Percentiles rank a stretch among this genome's conserved stretches.
These are phyloP conservation scores for Selene dorsalis DNA, from an alignment of 2,797 vertebrate species.

Conservation along the genomic window DNA sequence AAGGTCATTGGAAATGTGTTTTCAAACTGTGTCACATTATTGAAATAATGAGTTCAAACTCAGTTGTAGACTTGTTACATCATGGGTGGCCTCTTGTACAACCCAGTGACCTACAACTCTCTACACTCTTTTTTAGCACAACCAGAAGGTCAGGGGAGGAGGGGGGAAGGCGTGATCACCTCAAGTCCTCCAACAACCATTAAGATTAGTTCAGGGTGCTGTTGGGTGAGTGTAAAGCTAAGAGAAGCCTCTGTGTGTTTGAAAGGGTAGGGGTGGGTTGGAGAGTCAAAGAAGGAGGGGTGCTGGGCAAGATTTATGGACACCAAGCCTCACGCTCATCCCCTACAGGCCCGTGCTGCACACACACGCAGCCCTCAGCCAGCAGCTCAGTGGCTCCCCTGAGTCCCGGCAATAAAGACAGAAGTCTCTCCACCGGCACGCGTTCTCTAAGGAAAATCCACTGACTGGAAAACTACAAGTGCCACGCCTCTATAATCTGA, in stretches of 20 bases:
- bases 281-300: slow-evolving; percentile 65
- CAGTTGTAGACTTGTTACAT: slow-evolving; percentile 15
- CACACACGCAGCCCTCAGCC: slow-evolving; percentile 58
- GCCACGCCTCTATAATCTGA: slow-evolving; percentile 62
- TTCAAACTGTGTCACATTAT: not conserved
- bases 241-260: slow-evolving; percentile 62
- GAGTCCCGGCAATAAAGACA: slow-evolving; percentile 78
- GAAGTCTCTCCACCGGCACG: slow-evolving; percentile 71
- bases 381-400: slow-evolving; percentile 72
- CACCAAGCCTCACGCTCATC: slow-evolving; percentile 68
- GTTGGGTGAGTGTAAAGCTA: slow-evolving; percentile 70
- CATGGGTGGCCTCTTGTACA: slow-evolving; percentile 64
- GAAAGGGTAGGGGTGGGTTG: slow-evolving; percentile 62
- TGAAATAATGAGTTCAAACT: not conserved
- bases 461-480: slow-evolving; percentile 73
- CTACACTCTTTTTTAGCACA: slow-evolving; percentile 43
- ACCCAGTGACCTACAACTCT: slow-evolving; percentile 54
- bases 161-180: slow-evolving; percentile 56
- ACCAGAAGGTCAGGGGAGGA: slow-evolving; percentile 54
- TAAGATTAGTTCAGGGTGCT: slow-evolving; percentile 80
- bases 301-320: slow-evolving; percentile 80
- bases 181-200: slow-evolving; percentile 70
- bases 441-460: slow-evolving; percentile 76
- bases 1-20: not conserved
- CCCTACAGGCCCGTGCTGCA: slow-evolving; percentile 63